phyloP scores from a whole-genome alignment of 2,113 vertebrate species.

The Gorsachius goisagi region DNA sequence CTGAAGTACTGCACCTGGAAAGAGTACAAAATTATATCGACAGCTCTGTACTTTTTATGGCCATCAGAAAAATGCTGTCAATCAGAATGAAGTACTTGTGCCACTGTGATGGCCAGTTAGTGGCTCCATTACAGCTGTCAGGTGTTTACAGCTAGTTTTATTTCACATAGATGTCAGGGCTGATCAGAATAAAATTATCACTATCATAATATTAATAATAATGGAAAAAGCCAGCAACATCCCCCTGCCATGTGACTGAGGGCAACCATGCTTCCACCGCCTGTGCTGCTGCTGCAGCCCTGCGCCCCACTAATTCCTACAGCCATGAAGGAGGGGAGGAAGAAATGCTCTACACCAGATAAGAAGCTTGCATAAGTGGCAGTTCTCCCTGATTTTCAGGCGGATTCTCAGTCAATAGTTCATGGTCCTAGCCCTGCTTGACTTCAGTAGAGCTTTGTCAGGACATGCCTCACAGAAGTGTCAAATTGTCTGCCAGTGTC shows the following conservation, averaged over 20 bases:
- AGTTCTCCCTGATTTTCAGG: neutral
- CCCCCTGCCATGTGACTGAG: rapidly evolving
- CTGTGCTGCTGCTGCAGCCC: neutral
- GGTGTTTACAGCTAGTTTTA: neutral
- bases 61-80: constrained; percentile 18
- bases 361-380: neutral
- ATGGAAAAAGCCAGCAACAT: neutral
- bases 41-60: neutral
- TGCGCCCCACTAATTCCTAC: rapidly evolving
- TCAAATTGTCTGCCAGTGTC: neutral
- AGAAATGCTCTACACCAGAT: neutral
- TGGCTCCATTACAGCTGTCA: neutral
- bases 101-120: neutral
- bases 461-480: neutral
- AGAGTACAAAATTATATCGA: neutral
- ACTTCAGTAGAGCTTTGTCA: neutral
- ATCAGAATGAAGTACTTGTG: neutral
- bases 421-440: neutral
- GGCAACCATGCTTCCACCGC: neutral
- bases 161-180: neutral
- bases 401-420: neutral
- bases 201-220: neutral
- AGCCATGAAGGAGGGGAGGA: neutral
- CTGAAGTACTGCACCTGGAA: constrained; percentile 32
- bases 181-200: neutral